Base-by-base conservation (phyloP, 1,140 invertebrate genomes). In the Eueides isabella region DNA sequence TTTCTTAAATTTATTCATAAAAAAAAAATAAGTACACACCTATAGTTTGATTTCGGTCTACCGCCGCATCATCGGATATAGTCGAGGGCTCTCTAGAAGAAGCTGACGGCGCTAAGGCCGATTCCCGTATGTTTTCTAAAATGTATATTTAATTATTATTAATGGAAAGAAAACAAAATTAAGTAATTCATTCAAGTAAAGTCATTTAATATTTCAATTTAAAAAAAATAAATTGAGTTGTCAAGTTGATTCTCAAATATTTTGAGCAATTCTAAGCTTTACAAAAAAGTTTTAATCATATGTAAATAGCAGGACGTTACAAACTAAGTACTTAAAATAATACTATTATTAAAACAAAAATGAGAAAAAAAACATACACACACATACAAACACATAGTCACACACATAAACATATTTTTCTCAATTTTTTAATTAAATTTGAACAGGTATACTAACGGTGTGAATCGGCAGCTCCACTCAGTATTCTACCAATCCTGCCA, bases 401-500 rank as follows among this genome's bases (percentile, higher is more conserved):
- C 31, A 33, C 11, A 33, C 11, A 9, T 9, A 33, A 33, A 6
- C 7, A 33, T 33, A 9, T 33, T 11, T 9, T 33, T 33, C 1
- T 6, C 7, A 16, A 38, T 16, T 14, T 38, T 16, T 16, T 38
- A 38, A 38, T 14, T 14, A 5, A 16, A 16, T 38, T 5, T 16
- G 85, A 44, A 44, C 7, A 6, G 2, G n/a, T 19, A 19, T 44
- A 44, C 88, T 90, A 72, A 92, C 91, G 78, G 71, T 92, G 89
- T 6, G 89, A 91, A 61, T 91, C 95, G 0, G 93, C 88, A 28
- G 93, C 94, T 65, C 96, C 96, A 29, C 96, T 95, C 71, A 97
- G 93, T 81, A 97, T 96, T 73, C 96, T 92, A 19, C 97, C 96
- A 71, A 97, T 96, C 80, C 97, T 94, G 28, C 97, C 97, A 75